phyloP scores from a whole-genome alignment of 1,140 invertebrate genomes.

The Chionoecetes opilio region DNA sequence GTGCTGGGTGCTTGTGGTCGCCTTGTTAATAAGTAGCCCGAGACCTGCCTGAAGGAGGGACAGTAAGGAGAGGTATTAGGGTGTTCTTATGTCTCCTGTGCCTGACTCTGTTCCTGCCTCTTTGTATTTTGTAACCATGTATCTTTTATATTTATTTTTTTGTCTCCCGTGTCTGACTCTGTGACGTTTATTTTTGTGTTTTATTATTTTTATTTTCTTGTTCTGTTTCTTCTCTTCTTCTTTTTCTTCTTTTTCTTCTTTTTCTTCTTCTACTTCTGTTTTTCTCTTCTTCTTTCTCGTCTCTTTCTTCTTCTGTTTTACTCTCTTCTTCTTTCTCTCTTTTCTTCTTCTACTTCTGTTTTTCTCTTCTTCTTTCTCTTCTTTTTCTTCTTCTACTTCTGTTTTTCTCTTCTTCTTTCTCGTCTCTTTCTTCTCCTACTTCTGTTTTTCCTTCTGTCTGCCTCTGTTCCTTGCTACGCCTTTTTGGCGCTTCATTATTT shows the following conservation, averaged over 20 bases:
- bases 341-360: background rate
- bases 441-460: no score
- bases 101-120: background rate
- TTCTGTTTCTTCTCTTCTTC: no score
- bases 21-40: background rate
- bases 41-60: slow-evolving; percentile 5
- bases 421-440: no score
- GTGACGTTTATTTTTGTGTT: no score
- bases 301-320: background rate
- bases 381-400: background rate
- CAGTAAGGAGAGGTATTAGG: background rate
- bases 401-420: no score
- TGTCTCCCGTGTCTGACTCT: background rate
- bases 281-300: background rate
- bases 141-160: background rate
- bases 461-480: no score
- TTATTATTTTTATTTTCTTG: no score
- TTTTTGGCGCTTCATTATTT: no score
- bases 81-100: no score
- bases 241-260: no score
- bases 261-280: no score
- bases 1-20: background rate
- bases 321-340: background rate
- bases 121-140: background rate
- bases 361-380: background rate